Evolutionary conservation across 2,113 vertebrate genomes (phyloP), one percentile per base, ranked within the genome.

Genomic region (Ahaetulla prasina): DNA sequence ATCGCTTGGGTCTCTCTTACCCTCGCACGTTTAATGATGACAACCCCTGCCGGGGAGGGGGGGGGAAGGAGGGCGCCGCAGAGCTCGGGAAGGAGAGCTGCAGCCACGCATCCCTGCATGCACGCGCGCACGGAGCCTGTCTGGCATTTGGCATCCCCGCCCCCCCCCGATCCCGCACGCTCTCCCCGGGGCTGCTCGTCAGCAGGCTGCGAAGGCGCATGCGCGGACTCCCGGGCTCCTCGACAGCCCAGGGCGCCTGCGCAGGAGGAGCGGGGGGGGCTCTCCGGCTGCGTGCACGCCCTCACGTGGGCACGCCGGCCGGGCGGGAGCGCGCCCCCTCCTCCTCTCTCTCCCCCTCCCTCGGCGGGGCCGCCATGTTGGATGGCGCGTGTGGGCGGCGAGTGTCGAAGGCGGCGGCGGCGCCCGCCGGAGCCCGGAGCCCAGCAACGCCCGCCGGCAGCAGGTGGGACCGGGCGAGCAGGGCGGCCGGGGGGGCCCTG

Each of bases 361-460:
- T 2, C 57, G 12, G 16, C 57, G 54, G 47, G 60, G 25, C 96
- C 96, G 97, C 97, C 97, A 97, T 97, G 97, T 97, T 97, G 97
- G 95, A 87, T 96, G 95, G 95, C 74, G 95, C 93, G 96, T 96
- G 97, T 96, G 91, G 91, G 91, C 86, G 91, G 63, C 50, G 96
- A 96, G 96, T 96, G 96, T 96, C 97, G 96, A 94, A 96, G 91
- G 7, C 92, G 93, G 96, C 30, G 86, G 54, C 35, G 35, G 86
- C 86, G 57, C 93, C 92, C 91, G 89, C 86, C 68, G 68, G 68
- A 74, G n/a, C 12, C 23, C 85, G 45, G 91, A 92, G 91, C 89
- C 63, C 25, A 74, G 68, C 68, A 18, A 39, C n/a, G 68, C n/a
- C 68, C 16, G n/a, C 68, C 90, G 5, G 89, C 52, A 74, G 60